Conservation (phyloP, 1,140 invertebrate genomes). For the Panulirus ornatus region DNA sequence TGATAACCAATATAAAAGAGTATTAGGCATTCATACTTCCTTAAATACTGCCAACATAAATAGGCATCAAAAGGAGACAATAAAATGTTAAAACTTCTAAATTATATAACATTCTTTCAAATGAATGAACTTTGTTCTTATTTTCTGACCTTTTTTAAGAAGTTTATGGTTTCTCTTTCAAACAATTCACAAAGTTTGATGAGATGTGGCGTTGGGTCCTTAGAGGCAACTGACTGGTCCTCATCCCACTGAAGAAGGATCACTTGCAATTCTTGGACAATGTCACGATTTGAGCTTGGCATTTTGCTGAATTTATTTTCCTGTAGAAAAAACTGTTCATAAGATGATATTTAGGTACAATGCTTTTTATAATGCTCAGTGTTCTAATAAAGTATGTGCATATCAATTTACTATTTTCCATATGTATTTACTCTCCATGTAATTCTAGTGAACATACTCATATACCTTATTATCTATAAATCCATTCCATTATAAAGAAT, state of each 20-base stretch:
- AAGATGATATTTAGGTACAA: background rate
- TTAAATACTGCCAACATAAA: too few relatives aligned
- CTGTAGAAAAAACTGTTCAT: background rate
- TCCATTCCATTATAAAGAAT: background rate
- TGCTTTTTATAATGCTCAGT: background rate
- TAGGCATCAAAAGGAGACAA: too few relatives aligned
- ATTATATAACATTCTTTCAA: too few relatives aligned
- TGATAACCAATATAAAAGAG: too few relatives aligned
- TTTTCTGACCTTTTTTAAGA: constrained; percentile 69
- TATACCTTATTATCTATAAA: background rate
- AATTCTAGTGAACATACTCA: background rate
- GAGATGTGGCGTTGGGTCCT: constrained; percentile 74
- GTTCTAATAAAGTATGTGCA: background rate
- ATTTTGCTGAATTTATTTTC: constrained; percentile 22
- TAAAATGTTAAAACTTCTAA: too few relatives aligned
- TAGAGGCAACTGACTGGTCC: constrained; percentile 64
- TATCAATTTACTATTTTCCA: background rate
- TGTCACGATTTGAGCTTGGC: constrained; percentile 68
- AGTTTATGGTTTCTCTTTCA: constrained; percentile 73
- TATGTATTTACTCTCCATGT: background rate
- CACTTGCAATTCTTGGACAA: constrained; percentile 72
- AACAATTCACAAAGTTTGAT: constrained; percentile 74
- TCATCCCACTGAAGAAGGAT: constrained; percentile 74
- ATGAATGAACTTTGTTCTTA: too few relatives aligned
- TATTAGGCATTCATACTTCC: too few relatives aligned